Evolutionary conservation across 2,797 vertebrate genomes (phyloP).

Genomic region (Centroberyx gerrardi): DNA sequence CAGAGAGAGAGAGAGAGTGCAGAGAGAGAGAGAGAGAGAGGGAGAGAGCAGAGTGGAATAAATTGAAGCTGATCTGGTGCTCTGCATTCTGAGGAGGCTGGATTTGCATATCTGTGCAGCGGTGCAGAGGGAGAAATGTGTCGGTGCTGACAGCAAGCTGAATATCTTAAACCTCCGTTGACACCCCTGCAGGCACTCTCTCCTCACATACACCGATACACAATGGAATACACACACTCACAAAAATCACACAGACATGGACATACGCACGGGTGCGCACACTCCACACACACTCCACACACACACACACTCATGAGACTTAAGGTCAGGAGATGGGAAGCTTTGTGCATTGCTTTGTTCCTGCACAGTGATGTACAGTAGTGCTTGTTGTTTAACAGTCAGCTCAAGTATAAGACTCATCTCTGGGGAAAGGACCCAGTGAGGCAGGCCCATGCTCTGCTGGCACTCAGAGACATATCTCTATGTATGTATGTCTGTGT

Average conservation of each 20-base stretch:
- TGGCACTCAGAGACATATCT: constrained; percentile 71
- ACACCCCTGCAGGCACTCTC: constrained; percentile 82
- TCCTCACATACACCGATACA: constrained; percentile 64
- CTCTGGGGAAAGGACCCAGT: constrained; percentile 68
- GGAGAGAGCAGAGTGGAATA: constrained; percentile 82
- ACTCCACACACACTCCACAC: neutral
- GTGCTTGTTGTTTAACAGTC: constrained; percentile 84
- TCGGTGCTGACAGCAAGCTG: constrained; percentile 87
- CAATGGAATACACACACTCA: constrained; percentile 52
- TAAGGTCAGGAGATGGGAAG: constrained; percentile 79
- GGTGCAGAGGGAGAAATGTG: constrained; percentile 88
- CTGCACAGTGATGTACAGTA: constrained; percentile 78
- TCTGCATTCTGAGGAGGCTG: constrained; percentile 84
- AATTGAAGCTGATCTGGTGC: constrained; percentile 88
- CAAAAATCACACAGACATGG: constrained; percentile 12
- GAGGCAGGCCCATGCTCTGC: constrained; percentile 68
- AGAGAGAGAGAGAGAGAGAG: constrained; percentile 55
- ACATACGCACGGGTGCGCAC: constrained; percentile 11
- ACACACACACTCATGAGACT: constrained; percentile 46
- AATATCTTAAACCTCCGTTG: constrained; percentile 85
- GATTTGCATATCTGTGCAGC: constrained; percentile 90
- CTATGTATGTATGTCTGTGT: constrained; percentile 38
- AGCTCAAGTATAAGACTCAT: constrained; percentile 73
- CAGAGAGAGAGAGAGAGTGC: constrained; percentile 3
- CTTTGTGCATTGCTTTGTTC: constrained; percentile 78